Base-by-base conservation (phyloP, 2,797 vertebrate species). In the Cyclopterus lumpus region DNA sequence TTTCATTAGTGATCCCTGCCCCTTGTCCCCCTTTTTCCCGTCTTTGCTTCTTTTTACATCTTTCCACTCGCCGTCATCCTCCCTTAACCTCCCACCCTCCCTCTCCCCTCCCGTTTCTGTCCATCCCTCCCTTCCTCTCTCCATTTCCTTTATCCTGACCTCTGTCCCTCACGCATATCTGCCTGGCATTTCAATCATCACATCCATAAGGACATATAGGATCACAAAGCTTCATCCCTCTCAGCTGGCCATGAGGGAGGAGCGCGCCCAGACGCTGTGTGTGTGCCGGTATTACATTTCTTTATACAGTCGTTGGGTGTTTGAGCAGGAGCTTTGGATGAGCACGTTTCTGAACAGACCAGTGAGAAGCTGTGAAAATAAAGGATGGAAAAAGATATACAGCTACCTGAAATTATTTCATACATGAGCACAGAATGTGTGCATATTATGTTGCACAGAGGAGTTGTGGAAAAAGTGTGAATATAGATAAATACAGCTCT, bases 141-240 rank as follows among this genome's bases (percentile, higher is more conserved):
- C 46, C 44, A 64, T 83, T 85, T 89, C 82, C 81, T 83, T 75
- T 60, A 54, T 73, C 71, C 71, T 62, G 83, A 87, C 83, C 84
- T 81, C 51, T 78, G 76, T 73, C 82, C 84, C 79, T 73, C 42
- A 72, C 59, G 49, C 85, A 82, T 81, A 84, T 89, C 87, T 84
- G 71, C 83, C 82, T 80, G 80, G 80, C 82, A 86, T 88, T 92
- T 90, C 84, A 85, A 88, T 91, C 80, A 88, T 81, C 84, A 80
- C 82, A 64, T 81, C 64, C 68, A 42, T 58, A 53, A 53, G 59
- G 69, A 54, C 65, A 55, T 51, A 71, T 55, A 71, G 79, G 70
- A 84, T 80, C 82, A 71, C 70, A 60, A 30, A 85, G 81, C 36
- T 38, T 84, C 75, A 63, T 83, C 71, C 63, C n/a, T 24, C 75